A percentile compares a stretch with the other conserved stretches of the same genome.
phyloP scores from a whole-genome alignment of 1,140 invertebrate genomes.

The Oncopeltus fasciatus region DNA sequence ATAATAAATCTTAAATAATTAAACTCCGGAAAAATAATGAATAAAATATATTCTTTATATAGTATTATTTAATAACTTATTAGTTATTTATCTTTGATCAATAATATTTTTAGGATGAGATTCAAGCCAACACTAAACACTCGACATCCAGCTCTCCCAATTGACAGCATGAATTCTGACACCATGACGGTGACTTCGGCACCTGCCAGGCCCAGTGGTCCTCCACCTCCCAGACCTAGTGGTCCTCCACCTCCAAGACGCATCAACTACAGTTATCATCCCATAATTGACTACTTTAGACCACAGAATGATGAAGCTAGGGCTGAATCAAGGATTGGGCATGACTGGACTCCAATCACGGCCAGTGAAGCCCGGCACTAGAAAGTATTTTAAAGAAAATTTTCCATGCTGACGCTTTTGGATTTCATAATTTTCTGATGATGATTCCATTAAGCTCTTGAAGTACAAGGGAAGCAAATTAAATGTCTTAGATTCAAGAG shows the following conservation, averaged over 20 bases:
- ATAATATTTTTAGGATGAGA: conserved; percentile 8
- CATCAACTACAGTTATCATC: conserved; percentile 71
- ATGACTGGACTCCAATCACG: conserved; percentile 22
- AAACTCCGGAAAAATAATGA: no score
- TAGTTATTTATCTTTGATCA: no score
- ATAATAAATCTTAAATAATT: no score
- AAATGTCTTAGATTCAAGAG: no score
- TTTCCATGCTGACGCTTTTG: no score
- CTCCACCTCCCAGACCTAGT: not conserved
- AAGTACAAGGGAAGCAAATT: no score
- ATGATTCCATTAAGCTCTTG: no score
- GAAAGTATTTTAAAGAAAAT: no score
- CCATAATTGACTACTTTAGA: conserved; percentile 67
- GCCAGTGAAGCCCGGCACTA: not conserved
- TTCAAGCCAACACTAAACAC: conserved; percentile 12
- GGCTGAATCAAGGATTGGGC: conserved; percentile 15
- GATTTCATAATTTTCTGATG: no score
- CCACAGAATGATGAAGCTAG: conserved; percentile 1
- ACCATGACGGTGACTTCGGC: conserved; percentile 10
- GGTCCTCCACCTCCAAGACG: conserved; percentile 24
- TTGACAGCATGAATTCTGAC: conserved; percentile 17
- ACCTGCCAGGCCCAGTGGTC: no score
- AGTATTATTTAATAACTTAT: no score
- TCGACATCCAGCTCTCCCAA: conserved; percentile 20
- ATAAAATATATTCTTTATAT: no score